Percentiles rank a stretch among this genome's conserved stretches.
Conservation (phyloP, 2,888 invertebrate species). For the Leptopilina syphax region DNA sequence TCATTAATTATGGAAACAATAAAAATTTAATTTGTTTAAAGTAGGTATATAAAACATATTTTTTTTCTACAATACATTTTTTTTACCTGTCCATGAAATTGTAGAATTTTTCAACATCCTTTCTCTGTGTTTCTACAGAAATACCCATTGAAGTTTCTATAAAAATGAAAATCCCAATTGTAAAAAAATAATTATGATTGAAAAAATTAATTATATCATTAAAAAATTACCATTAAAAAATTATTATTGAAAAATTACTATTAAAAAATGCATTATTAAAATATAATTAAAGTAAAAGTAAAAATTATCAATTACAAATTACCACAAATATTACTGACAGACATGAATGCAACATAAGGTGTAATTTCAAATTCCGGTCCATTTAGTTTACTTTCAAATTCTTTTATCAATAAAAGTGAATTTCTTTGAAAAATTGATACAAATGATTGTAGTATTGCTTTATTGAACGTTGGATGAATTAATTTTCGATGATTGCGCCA, state of each 20-base stretch:
- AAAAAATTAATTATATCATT: no score
- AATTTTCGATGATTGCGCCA: neutral
- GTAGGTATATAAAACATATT: neutral
- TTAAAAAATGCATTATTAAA: no score
- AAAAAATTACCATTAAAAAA: no score
- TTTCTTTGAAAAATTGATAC: neutral
- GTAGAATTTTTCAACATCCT: neutral
- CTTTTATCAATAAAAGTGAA: neutral
- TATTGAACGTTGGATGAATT: neutral
- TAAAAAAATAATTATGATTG: no score
- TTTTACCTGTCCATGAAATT: neutral
- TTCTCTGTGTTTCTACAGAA: neutral
- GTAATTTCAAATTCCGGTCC: neutral
- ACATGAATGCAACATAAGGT: neutral
- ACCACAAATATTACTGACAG: conserved; percentile 2
- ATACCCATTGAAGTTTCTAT: neutral
- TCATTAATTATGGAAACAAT: neutral
- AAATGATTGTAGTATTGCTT: neutral
- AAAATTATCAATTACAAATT: neutral
- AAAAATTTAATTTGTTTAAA: neutral
- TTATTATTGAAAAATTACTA: no score
- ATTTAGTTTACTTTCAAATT: neutral
- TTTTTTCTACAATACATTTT: neutral
- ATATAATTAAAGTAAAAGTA: neutral
- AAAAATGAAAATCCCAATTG: neutral